Conservation (phyloP, 1,140 invertebrate species). For the Augochlora pura region DNA sequence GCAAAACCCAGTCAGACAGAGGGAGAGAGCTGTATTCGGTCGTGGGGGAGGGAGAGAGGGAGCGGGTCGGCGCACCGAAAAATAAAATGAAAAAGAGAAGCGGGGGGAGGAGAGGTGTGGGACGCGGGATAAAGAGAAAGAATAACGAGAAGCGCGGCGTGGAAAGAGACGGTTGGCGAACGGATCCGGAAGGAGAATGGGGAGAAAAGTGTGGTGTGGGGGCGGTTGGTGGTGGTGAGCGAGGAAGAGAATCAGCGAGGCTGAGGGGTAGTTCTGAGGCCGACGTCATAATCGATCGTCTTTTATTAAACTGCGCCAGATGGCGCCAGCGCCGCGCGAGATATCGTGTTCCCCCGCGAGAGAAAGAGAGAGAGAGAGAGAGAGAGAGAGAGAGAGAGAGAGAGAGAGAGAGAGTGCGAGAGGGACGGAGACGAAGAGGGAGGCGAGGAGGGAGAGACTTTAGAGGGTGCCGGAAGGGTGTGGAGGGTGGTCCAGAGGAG, state of each 20-base stretch:
- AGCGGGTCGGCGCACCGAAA: background rate
- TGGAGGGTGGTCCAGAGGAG: slow-evolving; percentile 1
- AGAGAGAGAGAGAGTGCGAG: slow-evolving; percentile 20
- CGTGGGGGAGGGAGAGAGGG: too few relatives aligned
- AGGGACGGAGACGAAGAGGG: slow-evolving; percentile 26
- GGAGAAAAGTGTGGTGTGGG: slow-evolving; percentile 5
- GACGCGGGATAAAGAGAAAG: background rate
- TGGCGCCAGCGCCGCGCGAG: slow-evolving; percentile 70
- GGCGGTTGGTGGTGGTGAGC: background rate
- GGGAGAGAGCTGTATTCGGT: too few relatives aligned
- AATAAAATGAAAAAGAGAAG: background rate
- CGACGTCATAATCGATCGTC: slow-evolving; percentile 81
- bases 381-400: slow-evolving; percentile 52
- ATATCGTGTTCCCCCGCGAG: slow-evolving; percentile 13
- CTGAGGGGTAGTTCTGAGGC: slow-evolving; percentile 73
- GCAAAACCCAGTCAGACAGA: too few relatives aligned
- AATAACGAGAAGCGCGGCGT: slow-evolving; percentile 1
- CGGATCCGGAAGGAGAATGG: slow-evolving; percentile 19
- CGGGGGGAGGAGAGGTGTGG: background rate
- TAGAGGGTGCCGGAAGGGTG: slow-evolving; percentile 15
- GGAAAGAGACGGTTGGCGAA: slow-evolving; percentile 3
- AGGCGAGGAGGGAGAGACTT: background rate
- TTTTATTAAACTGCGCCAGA: slow-evolving; percentile 81
- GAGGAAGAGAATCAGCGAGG: slow-evolving; percentile 48
- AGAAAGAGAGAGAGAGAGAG: slow-evolving; percentile 21